These are phyloP conservation scores for Pocillopora verrucosa DNA, from an alignment of 64 coral and sea anemone genomes.

Conservation along the genomic window DNA sequence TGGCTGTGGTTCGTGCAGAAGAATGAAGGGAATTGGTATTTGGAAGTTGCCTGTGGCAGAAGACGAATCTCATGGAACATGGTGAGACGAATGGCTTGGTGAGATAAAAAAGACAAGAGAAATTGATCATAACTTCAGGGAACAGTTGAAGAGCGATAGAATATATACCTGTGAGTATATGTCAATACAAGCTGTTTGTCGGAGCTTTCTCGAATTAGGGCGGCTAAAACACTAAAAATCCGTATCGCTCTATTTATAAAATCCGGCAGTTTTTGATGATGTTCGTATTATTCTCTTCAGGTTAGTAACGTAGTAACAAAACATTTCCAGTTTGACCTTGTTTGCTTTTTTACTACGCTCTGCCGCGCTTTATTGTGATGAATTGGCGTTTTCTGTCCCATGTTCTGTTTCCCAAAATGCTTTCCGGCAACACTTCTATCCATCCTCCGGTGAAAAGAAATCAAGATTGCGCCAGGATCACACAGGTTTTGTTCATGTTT, in stretches of 20 bases:
- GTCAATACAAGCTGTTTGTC: too few relatives aligned
- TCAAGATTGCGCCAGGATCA: background rate
- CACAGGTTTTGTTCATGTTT: background rate
- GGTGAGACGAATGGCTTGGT: too few relatives aligned
- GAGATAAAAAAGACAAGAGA: too few relatives aligned
- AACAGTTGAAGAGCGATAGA: too few relatives aligned
- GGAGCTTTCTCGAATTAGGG: too few relatives aligned
- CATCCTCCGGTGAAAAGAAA: background rate
- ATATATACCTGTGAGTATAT: too few relatives aligned
- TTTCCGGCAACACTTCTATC: background rate
- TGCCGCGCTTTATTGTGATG: background rate
- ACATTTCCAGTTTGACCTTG: background rate
- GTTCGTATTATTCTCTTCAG: background rate
- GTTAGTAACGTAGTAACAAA: background rate
- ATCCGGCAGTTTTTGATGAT: too few relatives aligned
- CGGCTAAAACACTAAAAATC: too few relatives aligned
- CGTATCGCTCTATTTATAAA: too few relatives aligned
- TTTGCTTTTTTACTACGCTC: conserved; percentile 8
- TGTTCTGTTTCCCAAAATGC: background rate
- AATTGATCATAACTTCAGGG: too few relatives aligned
- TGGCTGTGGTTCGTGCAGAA: conserved; percentile 36
- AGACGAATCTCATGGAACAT: background rate
- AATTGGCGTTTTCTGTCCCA: background rate
- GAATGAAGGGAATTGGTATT: too few relatives aligned
- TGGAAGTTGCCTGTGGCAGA: conserved; percentile 10